phyloP scores from a whole-genome alignment of 2,888 invertebrate genomes.

The Metellina segmentata region DNA sequence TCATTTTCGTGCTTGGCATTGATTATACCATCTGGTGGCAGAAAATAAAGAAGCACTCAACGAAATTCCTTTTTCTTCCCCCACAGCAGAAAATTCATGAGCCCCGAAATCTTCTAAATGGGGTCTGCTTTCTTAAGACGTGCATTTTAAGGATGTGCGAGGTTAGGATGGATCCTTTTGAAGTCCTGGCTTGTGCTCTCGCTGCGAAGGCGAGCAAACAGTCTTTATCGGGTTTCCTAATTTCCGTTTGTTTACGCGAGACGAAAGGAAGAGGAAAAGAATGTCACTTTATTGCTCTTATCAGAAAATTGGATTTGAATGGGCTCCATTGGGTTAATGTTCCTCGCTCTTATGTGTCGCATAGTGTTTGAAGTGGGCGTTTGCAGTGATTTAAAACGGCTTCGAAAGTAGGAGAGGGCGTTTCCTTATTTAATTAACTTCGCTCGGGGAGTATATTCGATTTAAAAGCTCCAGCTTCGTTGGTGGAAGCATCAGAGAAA shows the following conservation, averaged over 20 bases:
- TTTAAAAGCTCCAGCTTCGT: too few relatives aligned
- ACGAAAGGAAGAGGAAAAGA: slow-evolving; percentile 17
- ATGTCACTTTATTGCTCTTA: slow-evolving; percentile 26
- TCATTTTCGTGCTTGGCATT: background rate
- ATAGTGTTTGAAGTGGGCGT: background rate
- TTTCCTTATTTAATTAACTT: background rate
- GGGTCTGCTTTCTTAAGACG: background rate
- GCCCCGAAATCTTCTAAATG: background rate
- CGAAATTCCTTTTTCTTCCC: background rate
- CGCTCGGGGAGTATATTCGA: too few relatives aligned
- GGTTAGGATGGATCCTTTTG: background rate
- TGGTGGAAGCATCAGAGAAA: too few relatives aligned
- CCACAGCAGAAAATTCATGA: slow-evolving; percentile 22
- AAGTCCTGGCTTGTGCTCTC: background rate
- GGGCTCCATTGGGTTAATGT: slow-evolving; percentile 17
- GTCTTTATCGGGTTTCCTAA: slow-evolving; percentile 42
- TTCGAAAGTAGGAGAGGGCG: background rate
- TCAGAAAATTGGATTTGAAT: slow-evolving; percentile 66
- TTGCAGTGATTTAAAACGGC: background rate
- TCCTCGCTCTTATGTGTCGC: background rate
- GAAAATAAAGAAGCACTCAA: background rate
- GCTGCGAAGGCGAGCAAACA: background rate
- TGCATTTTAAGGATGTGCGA: background rate
- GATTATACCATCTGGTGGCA: background rate
- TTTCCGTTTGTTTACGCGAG: slow-evolving; percentile 55